Conservation (phyloP, 2,888 invertebrate species). For the Diaphora mendica region DNA sequence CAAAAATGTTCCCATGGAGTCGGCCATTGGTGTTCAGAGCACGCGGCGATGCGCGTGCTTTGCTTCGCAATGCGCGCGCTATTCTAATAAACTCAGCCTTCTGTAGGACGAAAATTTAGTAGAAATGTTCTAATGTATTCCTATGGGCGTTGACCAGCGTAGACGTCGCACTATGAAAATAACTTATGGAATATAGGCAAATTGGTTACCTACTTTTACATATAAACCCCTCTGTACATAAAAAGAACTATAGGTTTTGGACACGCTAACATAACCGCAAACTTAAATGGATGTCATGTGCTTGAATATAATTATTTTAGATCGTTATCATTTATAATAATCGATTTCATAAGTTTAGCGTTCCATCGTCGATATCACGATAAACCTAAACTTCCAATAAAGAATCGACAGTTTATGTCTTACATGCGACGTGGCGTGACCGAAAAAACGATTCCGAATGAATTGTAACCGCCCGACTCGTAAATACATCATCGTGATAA, state of each 20-base stretch:
- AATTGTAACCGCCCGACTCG: constrained; percentile 74
- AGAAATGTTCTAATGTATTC: constrained; percentile 86
- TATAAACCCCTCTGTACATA: constrained; percentile 34
- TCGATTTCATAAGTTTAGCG: constrained; percentile 67
- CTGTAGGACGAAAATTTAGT: constrained; percentile 87
- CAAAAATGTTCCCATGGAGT: constrained; percentile 86
- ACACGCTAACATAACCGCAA: constrained; percentile 49
- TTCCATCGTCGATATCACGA: constrained; percentile 70
- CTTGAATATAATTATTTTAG: constrained; percentile 61
- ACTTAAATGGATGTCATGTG: constrained; percentile 64
- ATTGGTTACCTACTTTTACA: constrained; percentile 52
- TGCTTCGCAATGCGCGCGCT: constrained; percentile 77
- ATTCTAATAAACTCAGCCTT: constrained; percentile 86
- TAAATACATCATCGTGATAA: constrained; percentile 83
- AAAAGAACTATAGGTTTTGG: constrained; percentile 35
- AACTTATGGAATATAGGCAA: constrained; percentile 61
- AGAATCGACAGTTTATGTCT: constrained; percentile 78
- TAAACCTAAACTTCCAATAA: constrained; percentile 74
- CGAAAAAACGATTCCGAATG: constrained; percentile 81
- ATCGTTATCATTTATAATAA: constrained; percentile 70
- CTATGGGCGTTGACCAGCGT: constrained; percentile 81
- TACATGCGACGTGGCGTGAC: constrained; percentile 86
- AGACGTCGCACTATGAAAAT: constrained; percentile 60
- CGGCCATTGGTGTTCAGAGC: constrained; percentile 79
- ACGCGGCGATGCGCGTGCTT: constrained; percentile 80